Evolutionary conservation across 1,140 invertebrate genomes (phyloP), one percentile per base, ranked within the genome.

Genomic region (Anastrepha ludens): DNA sequence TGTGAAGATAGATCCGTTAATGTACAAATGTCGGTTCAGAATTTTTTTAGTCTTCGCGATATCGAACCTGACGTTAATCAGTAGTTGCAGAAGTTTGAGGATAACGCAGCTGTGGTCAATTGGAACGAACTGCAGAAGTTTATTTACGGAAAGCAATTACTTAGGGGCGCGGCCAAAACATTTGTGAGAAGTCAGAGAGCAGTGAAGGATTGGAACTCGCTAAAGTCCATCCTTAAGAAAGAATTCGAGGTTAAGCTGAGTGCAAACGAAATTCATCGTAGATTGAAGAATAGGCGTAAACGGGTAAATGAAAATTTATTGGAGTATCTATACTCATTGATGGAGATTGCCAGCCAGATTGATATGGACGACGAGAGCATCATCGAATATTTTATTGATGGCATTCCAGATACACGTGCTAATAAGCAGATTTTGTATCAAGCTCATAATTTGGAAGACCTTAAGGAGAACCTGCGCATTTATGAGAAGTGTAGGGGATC

Each of bases 371-470:
- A 85, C 5, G 39, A 70, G 17, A 87, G 86, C 62, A 15, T 87
- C 3, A 74, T 87, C 15, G 65, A 87, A 70, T 87, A 87, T 87
- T 87, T 87, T 55, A 41, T 87, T 44, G 86, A 87, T 20, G 86
- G 86, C 8, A 74, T 87, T 20, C 86, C 86, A 11, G 86, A 87
- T 29, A 44, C 62, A 29, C 20, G 62, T 15, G n/a, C 15, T 4
- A 67, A 87, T 65, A 87, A 87, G 41, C 15, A 29, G 11, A 50
- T 87, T 8, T 41, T 87, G 7, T 64, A 64, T 6, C 59, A 87
- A 20, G 17, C 86, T 15, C 17, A 0, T n/a, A 39, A 5, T 13
- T 4, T 86, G 5, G 39, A 59, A 9, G 47, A 87, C 5, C 59
- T 64, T 8, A 87, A 64, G 64, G 3, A 17, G 4, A 29, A 87